Evolutionary conservation across 2,888 invertebrate species (phyloP).

Genomic region (Baccha elongata): DNA sequence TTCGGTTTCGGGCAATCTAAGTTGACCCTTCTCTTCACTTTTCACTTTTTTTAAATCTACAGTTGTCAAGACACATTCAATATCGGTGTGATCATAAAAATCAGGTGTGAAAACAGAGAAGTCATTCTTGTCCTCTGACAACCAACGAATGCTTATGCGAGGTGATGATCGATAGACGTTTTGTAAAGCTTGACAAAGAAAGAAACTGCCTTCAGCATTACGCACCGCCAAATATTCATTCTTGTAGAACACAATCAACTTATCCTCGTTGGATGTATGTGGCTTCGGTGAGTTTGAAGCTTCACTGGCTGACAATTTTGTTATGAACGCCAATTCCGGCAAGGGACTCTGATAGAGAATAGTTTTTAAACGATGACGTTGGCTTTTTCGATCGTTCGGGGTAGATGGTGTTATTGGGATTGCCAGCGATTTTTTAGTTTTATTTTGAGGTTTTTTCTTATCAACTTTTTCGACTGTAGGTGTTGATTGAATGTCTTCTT

Average conservation of each 20-base stretch:
- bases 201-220: conserved; percentile 94
- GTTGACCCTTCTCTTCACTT: conserved; percentile 88
- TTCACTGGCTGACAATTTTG: conserved; percentile 87
- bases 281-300: conserved; percentile 84
- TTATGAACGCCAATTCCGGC: conserved; percentile 89
- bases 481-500: conserved; percentile 9
- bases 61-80: conserved; percentile 94
- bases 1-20: conserved; percentile 88
- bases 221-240: conserved; percentile 95
- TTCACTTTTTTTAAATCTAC: conserved; percentile 89
- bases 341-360: conserved; percentile 93
- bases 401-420: conserved; percentile 52
- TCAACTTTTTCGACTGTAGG: conserved; percentile 39
- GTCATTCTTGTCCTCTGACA: conserved; percentile 85
- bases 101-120: conserved; percentile 91
- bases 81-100: conserved; percentile 95
- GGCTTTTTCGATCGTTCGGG: conserved; percentile 76
- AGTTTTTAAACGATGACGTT: conserved; percentile 79
- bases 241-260: conserved; percentile 93
- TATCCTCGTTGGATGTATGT: conserved; percentile 85
- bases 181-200: conserved; percentile 94
- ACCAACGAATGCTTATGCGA: conserved; percentile 94
- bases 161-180: conserved; percentile 94
- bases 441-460: conserved; percentile 45
- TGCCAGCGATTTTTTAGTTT: conserved; percentile 34